Percentiles rank a stretch among this genome's conserved stretches.
phyloP scores from a whole-genome alignment of 2,797 vertebrate genomes.

The Poecilia velifera region DNA sequence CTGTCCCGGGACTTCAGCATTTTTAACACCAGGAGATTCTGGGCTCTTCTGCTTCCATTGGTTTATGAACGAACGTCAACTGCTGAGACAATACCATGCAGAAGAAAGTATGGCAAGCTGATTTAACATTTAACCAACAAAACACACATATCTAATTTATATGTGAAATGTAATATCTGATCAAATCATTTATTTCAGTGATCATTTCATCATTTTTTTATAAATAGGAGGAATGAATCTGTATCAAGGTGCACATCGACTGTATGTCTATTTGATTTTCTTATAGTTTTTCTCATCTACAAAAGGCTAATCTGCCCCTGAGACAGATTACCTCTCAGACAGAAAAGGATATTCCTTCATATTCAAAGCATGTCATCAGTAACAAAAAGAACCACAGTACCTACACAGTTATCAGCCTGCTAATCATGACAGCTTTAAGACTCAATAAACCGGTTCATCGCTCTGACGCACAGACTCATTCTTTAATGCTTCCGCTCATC shows the following conservation, averaged over 20 bases:
- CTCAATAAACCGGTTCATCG: slow-evolving; percentile 43
- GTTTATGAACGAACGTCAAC: neutral
- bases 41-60: too few relatives aligned
- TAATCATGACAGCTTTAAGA: slow-evolving; percentile 40
- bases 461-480: neutral
- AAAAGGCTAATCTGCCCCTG: neutral
- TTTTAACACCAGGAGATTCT: too few relatives aligned
- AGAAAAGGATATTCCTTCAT: neutral
- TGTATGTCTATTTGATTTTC: neutral
- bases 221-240: neutral
- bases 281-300: neutral
- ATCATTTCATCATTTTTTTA: neutral
- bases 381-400: slow-evolving; percentile 23
- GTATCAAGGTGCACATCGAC: neutral
- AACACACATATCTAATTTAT: neutral
- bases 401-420: slow-evolving; percentile 35
- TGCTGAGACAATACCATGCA: neutral
- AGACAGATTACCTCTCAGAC: neutral
- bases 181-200: neutral
- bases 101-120: neutral
- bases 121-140: neutral
- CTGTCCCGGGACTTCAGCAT: neutral
- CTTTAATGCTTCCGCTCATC: slow-evolving; percentile 3
- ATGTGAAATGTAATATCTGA: neutral
- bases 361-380: slow-evolving; percentile 31